Evolutionary conservation across 2,113 vertebrate species (phyloP), one percentile per base, ranked within the genome.

Genomic region (Trachemys scripta): DNA sequence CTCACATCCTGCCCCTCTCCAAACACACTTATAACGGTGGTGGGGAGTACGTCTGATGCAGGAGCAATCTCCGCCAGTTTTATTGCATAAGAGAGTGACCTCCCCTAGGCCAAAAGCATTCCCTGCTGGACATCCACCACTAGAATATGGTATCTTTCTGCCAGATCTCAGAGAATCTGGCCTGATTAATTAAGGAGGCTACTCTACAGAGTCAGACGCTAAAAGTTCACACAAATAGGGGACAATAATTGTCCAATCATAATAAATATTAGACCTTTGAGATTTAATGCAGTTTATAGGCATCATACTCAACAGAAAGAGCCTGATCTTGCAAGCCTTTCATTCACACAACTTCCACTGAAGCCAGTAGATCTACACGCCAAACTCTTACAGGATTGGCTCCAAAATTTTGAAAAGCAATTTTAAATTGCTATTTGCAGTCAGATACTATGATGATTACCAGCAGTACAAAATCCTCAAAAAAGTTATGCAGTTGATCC

Each of bases 381-480:
- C 65, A 24, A 79, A 90, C 84, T 42, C 50, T 82, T 38, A n/a
- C 3, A 80, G 72, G 75, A 92, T 9, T 49, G 50, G 5, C 16
- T 27, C 47, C 27, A 53, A 25, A 38, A 13, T 3, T 2, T 1
- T 5, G 14, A 31, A 45, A 90, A 85, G 25, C 12, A 27, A 0
- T 72, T 53, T 87, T 90, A 76, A 87, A 95, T 31, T 90, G 84
- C 80, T 95, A 49, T 45, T 90, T 96, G 90, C 65, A 87, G 75
- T 79, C 47, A 7, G 91, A 84, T 7, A 90, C n/a, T 57, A 92
- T 29, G 49, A 24, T 69, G 42, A 75, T 62, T 47, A 47, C 38
- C 27, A 94, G 96, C 91, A 82, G n/a, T 51, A 90, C n/a, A 76
- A 93, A 65, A 69, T n/a, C 17, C 35, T 69, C n/a, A n/a, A n/a